phyloP scores from a whole-genome alignment of 2,797 vertebrate species.

The Acanthornis magna region DNA sequence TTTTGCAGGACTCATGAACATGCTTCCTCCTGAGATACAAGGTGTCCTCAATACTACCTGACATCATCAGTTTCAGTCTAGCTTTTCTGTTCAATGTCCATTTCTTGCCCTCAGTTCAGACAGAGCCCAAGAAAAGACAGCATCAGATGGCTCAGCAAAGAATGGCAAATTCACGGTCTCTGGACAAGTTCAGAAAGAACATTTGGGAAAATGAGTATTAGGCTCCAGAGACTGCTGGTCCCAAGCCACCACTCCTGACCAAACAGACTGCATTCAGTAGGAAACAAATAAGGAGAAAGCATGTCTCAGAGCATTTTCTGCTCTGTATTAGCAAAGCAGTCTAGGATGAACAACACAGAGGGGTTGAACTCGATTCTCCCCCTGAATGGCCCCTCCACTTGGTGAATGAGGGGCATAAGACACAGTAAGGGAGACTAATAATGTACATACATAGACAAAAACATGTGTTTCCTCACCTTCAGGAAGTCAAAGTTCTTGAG shows the following conservation, averaged over 20 bases:
- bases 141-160: not conserved
- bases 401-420: not conserved
- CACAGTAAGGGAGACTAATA: not conserved
- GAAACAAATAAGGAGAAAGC: not conserved
- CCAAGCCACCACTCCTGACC: not conserved
- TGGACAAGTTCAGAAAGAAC: not conserved
- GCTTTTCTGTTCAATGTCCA: not conserved
- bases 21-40: not conserved
- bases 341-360: not conserved
- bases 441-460: not conserved
- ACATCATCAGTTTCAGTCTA: not conserved
- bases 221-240: not conserved
- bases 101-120: not conserved
- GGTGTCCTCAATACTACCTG: not conserved
- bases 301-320: not conserved
- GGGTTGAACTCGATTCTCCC: not conserved
- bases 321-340: not conserved
- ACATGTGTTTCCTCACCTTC: slow-evolving; percentile 77
- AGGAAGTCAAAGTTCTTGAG: slow-evolving; percentile 87
- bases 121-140: not conserved
- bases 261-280: not conserved
- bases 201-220: not conserved
- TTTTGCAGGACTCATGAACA: not conserved
- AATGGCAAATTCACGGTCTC: not conserved
- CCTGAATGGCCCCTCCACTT: not conserved